Evolutionary conservation across 2,113 vertebrate species (phyloP).

Genomic region (Micromys minutus): DNA sequence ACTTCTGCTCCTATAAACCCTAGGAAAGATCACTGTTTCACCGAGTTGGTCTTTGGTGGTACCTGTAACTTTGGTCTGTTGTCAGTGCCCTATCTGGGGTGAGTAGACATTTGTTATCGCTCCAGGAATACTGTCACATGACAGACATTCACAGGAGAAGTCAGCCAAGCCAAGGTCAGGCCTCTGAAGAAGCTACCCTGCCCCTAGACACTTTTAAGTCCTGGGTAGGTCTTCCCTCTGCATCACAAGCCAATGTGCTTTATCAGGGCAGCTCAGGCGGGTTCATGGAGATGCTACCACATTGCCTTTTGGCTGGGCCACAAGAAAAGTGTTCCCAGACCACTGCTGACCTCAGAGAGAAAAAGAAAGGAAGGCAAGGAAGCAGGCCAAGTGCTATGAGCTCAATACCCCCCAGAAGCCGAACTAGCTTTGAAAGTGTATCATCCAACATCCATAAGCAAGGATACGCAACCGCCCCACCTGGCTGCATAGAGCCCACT

Average conservation of each 20-base stretch:
- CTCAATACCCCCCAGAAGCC: background rate
- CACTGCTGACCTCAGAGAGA: background rate
- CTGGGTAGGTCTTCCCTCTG: background rate
- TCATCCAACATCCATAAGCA: background rate
- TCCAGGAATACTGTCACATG: background rate
- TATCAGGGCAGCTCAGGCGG: rapidly evolving
- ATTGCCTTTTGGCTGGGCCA: background rate
- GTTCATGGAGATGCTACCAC: rapidly evolving
- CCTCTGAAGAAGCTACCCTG: background rate
- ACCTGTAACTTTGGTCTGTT: background rate
- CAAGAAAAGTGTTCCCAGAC: background rate
- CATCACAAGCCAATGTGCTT: too few relatives aligned
- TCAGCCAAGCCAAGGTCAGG: background rate
- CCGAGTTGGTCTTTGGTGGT: background rate
- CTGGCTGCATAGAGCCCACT: background rate
- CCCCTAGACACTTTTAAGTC: background rate
- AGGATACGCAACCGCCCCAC: rapidly evolving
- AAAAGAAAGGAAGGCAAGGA: background rate
- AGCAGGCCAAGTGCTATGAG: background rate
- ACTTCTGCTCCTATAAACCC: background rate
- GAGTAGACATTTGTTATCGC: background rate
- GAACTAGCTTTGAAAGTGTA: background rate
- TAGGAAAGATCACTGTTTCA: background rate
- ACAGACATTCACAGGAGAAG: background rate
- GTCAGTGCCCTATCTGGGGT: background rate